Conservation (phyloP, 35 echinoderm and acorn worm genomes). For the Lytechinus variegatus region DNA sequence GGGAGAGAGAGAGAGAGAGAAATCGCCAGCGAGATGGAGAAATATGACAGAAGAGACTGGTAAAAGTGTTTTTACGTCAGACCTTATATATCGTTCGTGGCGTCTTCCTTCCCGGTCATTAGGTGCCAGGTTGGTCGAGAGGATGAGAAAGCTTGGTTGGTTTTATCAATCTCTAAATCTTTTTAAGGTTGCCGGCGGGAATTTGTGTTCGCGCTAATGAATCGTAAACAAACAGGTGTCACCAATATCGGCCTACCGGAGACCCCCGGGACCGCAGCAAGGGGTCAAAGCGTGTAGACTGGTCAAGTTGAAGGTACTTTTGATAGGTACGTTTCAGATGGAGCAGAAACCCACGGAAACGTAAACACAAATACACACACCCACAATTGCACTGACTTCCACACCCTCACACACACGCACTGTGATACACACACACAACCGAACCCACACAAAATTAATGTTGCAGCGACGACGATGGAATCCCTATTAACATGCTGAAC, state of each 20-base stretch:
- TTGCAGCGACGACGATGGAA: no score
- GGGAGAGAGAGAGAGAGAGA: background rate
- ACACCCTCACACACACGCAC: no score
- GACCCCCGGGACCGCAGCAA: background rate
- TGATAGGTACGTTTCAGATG: background rate
- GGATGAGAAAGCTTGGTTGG: background rate
- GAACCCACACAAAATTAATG: no score
- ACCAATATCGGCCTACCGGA: background rate
- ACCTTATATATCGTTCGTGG: background rate
- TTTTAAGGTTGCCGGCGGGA: constrained; percentile 34
- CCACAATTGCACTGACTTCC: no score
- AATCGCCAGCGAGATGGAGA: background rate
- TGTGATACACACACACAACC: no score
- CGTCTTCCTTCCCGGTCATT: background rate
- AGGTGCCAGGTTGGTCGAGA: background rate
- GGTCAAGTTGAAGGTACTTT: constrained; percentile 1
- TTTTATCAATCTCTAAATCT: background rate
- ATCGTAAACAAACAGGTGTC: constrained; percentile 40
- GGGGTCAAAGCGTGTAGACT: background rate
- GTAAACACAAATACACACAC: no score
- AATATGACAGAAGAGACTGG: background rate
- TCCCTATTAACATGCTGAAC: no score
- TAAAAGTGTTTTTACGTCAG: background rate
- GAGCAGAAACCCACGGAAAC: background rate
- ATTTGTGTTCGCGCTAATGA: constrained; percentile 39